These are phyloP conservation scores for Microctonus brassicae DNA, from an alignment of 2,888 invertebrate species.

Conservation along the genomic window DNA sequence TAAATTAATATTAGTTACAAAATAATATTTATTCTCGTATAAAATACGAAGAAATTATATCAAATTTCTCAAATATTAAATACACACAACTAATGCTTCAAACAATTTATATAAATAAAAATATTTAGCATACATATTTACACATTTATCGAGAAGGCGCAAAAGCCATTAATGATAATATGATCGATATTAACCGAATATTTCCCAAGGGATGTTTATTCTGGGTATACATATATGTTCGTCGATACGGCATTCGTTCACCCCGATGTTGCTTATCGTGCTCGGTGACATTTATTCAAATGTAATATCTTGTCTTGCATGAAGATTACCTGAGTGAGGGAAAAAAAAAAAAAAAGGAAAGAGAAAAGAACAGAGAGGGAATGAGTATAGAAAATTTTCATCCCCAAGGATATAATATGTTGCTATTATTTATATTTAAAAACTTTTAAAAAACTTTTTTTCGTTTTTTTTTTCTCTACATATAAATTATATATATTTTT, in stretches of 20 bases:
- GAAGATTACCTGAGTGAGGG: conserved; percentile 64
- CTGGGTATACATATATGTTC: conserved; percentile 42
- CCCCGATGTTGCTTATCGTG: conserved; percentile 57
- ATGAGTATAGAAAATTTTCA: conserved; percentile 61
- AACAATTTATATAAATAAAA: neutral
- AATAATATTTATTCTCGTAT: too few species aligned
- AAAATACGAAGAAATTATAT: too few species aligned
- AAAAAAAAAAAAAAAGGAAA: conserved; percentile 38
- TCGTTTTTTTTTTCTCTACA: neutral
- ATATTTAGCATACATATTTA: neutral
- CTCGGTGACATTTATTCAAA: conserved; percentile 69
- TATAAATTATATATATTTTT: neutral
- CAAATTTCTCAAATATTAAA: too few species aligned
- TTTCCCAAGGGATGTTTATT: conserved; percentile 66
- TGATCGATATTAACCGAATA: conserved; percentile 68
- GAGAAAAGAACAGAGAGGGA: conserved; percentile 49
- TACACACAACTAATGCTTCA: neutral
- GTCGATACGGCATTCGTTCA: conserved; percentile 60
- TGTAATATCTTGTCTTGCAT: conserved; percentile 67
- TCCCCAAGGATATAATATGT: conserved; percentile 4
- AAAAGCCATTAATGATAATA: conserved; percentile 63
- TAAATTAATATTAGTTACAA: too few species aligned
- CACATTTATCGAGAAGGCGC: neutral
- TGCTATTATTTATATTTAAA: conserved; percentile 22
- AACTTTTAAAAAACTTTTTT: neutral